Conservation (phyloP, 2,888 invertebrate genomes). For the Malthinus seriepunctatus region DNA sequence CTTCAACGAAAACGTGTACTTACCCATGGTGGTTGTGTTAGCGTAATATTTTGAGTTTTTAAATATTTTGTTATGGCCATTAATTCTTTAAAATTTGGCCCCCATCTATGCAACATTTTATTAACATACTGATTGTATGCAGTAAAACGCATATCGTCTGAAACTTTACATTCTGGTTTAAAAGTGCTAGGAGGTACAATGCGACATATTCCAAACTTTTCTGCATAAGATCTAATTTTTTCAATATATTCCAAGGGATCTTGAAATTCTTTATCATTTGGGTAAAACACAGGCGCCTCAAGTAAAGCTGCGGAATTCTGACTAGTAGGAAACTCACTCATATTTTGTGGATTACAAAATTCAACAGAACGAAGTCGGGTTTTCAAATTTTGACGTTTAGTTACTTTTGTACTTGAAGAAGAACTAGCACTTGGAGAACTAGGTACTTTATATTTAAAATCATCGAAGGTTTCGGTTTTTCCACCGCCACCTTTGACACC, state of each 20-base stretch:
- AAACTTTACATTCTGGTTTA: constrained; percentile 79
- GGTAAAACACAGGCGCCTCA: constrained; percentile 80
- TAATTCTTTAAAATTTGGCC: constrained; percentile 81
- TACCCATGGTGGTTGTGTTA: constrained; percentile 79
- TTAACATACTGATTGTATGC: constrained; percentile 90
- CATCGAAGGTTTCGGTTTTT: constrained; percentile 40
- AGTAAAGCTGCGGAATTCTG: constrained; percentile 61
- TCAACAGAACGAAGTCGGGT: constrained; percentile 40
- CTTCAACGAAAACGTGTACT: constrained; percentile 42
- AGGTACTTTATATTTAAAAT: constrained; percentile 51
- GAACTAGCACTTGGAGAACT: constrained; percentile 54
- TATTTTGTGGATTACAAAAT: constrained; percentile 45
- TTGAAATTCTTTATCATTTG: constrained; percentile 80
- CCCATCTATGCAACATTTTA: constrained; percentile 87
- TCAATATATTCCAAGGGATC: constrained; percentile 87
- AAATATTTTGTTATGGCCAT: constrained; percentile 83
- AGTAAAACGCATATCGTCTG: constrained; percentile 84
- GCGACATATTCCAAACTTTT: constrained; percentile 83
- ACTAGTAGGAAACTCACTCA: constrained; percentile 53
- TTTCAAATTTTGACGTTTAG: constrained; percentile 45
- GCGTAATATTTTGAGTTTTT: constrained; percentile 73
- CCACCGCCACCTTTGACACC: constrained; percentile 23
- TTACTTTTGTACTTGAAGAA: constrained; percentile 51
- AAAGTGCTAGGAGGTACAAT: constrained; percentile 83
- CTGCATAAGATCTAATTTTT: constrained; percentile 73